A percentile compares a stretch with the other conserved stretches of the same genome.
These are phyloP conservation scores for Choloepus hoffmanni DNA, from an alignment of 2,113 vertebrate species.

Conservation along the genomic window DNA sequence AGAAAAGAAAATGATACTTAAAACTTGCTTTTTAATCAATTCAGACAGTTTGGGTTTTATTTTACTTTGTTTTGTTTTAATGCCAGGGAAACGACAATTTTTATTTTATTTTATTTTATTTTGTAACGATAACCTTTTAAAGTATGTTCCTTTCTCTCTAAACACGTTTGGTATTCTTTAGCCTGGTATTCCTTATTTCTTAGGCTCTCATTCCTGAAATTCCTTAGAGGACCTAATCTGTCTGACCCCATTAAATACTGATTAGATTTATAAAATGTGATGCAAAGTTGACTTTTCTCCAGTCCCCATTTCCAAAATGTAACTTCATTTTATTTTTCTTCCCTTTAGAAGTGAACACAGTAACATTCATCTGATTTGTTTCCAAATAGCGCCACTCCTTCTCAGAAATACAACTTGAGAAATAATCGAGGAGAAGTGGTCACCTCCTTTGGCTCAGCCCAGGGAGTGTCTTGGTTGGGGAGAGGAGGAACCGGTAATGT, in stretches of 20 bases:
- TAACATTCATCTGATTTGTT: not conserved
- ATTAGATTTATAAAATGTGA: slow-evolving; percentile 1
- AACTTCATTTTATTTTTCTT: not conserved
- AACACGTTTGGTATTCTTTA: not conserved
- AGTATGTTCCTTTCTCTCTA: slow-evolving; percentile 22
- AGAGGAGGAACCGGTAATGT: slow-evolving; percentile 72
- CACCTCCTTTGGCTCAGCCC: slow-evolving; percentile 86
- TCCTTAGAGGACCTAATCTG: slow-evolving; percentile 51
- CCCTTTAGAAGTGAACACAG: not conserved
- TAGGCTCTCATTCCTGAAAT: slow-evolving; percentile 63
- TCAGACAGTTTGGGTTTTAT: not conserved
- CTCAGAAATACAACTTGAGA: slow-evolving; percentile 93
- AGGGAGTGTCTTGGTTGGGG: slow-evolving; percentile 88
- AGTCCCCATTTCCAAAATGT: not conserved
- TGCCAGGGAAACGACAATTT: not conserved
- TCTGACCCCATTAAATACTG: not conserved
- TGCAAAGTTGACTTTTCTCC: not conserved
- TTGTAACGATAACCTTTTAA: not conserved
- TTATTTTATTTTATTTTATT: not conserved
- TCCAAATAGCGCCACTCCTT: slow-evolving; percentile 88
- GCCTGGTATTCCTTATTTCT: slow-evolving; percentile 50
- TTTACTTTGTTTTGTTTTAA: slow-evolving; percentile 39
- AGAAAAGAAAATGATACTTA: not conserved
- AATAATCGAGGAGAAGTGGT: slow-evolving; percentile 92
- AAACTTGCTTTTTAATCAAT: not conserved